Percentiles rank a stretch among this genome's conserved stretches.
Evolutionary conservation across 1,140 invertebrate species (phyloP).

Genomic region (Anastatus disparis): DNA sequence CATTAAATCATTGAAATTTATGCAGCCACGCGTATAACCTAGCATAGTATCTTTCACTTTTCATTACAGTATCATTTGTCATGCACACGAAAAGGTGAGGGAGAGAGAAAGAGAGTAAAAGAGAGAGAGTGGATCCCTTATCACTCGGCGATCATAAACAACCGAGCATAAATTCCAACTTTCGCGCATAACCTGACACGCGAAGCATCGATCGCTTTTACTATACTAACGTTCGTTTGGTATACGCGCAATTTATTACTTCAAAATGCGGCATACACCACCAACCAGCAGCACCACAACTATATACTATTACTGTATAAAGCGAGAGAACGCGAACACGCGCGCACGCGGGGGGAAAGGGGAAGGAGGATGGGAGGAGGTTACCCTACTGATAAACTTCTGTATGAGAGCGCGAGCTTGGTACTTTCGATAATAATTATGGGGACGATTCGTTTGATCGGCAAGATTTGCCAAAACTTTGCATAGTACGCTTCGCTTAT

Average conservation of each 20-base stretch:
- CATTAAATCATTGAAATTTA: slow-evolving; percentile 70
- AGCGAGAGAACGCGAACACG: too few relatives aligned
- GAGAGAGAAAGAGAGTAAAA: neutral
- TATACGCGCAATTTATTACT: slow-evolving; percentile 65
- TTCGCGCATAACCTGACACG: slow-evolving; percentile 67
- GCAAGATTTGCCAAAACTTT: slow-evolving; percentile 29
- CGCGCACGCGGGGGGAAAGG: slow-evolving; percentile 47
- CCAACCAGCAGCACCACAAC: too few relatives aligned
- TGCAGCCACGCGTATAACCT: slow-evolving; percentile 56
- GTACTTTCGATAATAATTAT: slow-evolving; percentile 37
- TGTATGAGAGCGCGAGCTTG: slow-evolving; percentile 42
- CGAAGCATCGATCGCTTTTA: slow-evolving; percentile 64
- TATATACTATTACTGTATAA: too few relatives aligned
- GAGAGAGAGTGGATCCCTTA: slow-evolving; percentile 61
- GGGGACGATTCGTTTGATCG: slow-evolving; percentile 36
- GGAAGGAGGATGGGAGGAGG: too few relatives aligned
- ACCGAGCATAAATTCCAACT: slow-evolving; percentile 68
- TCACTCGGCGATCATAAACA: slow-evolving; percentile 68
- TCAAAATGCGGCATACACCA: slow-evolving; percentile 59
- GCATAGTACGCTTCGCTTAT: too few relatives aligned
- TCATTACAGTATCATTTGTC: slow-evolving; percentile 69
- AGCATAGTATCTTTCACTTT: slow-evolving; percentile 68
- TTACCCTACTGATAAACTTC: slow-evolving; percentile 56
- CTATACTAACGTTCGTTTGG: too few relatives aligned
- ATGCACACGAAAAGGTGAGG: slow-evolving; percentile 49